Evolutionary conservation across 2,888 invertebrate genomes (phyloP), one percentile per base, ranked within the genome.

Genomic region (Tyria jacobaeae): DNA sequence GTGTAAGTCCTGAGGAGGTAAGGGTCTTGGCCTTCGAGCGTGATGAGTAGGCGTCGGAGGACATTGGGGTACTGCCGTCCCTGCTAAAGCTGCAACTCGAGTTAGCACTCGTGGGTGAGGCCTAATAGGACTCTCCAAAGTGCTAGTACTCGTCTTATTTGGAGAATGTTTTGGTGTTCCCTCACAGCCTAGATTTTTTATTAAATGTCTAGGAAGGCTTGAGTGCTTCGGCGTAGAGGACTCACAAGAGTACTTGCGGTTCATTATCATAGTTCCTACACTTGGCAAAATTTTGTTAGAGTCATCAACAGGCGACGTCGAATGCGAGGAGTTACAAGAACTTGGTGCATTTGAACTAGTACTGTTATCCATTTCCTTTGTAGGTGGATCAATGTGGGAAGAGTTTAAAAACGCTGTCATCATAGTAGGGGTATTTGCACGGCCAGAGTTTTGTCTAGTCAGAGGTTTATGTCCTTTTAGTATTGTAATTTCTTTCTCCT

Each of bases 21-120:
- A 89, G 17, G 95, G 95, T 67, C 96, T 94, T 9, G 96, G 94
- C 52, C 96, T 95, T 48, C 97, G 94, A 0, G 97, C 97, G 81
- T 97, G 97, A 87, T 98, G 98, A 0, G 97, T 98, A 0, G 98
- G 98, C 0, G 98, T 98, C 0, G 98, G 98, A 3, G 97, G 97
- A 81, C 97, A 97, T 69, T 97, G 96, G 0, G 96, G 95, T 48
- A 92, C 89, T 0, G 94, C 92, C 53, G 89, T 81, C 0, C 96
- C 95, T n/a, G 94, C 93, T 52, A 95, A 87, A 39, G 94, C 94
- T 0, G 94, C 94, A 37, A 96, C 95, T 54, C 96, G 90, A 6
- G 95, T 94, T 25, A 96, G 76, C 1, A 95, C 94, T 66, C 96
- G 91, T 3, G 96, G 96, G 73, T 96, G 96, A 24, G 96, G 96